Base-by-base conservation (phyloP, 2,888 invertebrate genomes). In the Hedya salicella region DNA sequence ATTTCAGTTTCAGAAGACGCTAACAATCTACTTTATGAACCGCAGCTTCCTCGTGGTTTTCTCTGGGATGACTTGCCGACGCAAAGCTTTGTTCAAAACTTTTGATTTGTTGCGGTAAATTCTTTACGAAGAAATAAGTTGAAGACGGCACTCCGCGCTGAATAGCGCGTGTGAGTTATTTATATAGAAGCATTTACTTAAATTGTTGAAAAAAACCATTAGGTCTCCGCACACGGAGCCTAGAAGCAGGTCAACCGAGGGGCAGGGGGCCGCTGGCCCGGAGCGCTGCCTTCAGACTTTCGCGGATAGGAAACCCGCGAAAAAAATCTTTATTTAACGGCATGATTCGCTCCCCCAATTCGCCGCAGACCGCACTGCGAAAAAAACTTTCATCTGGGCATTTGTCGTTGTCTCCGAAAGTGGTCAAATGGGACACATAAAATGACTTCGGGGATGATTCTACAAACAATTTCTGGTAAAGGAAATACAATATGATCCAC, bases 351-450 rank as follows among this genome's bases (percentile, higher is more conserved):
- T 53, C n/a, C 52, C 36, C 30, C 40, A 16, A 48, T 49, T 39
- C 8, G 19, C 59, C 60, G 53, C 54, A 61, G 50, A 54, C 54
- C 61, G 66, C 60, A 66, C 25, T 61, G 60, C 61, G 49, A 66
- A 61, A 61, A 32, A 66, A 66, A 61, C 60, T 61, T 54, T 54
- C 50, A 53, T 60, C 65, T 40, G 48, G 25, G 19, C 48, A 54
- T 60, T 66, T 54, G 32, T 53, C 60, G 39, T 32, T 25, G 50
- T 48, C 48, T 46, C 40, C 21, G 16, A 40, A 65, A 60, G 46
- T 36, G 50, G 16, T 65, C 65, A 39, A 60, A 46, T 46, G 59
- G 53, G 65, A 66, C 39, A 14, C 19, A 57, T 60, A 53, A 60
- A 53, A 53, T 48, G 14, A 48, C 48, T 66, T 48, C 0, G 32